Percentiles rank a stretch among this genome's conserved stretches.
Evolutionary conservation across 2,888 invertebrate genomes (phyloP).

Genomic region (Orthonychiurus folsomi): DNA sequence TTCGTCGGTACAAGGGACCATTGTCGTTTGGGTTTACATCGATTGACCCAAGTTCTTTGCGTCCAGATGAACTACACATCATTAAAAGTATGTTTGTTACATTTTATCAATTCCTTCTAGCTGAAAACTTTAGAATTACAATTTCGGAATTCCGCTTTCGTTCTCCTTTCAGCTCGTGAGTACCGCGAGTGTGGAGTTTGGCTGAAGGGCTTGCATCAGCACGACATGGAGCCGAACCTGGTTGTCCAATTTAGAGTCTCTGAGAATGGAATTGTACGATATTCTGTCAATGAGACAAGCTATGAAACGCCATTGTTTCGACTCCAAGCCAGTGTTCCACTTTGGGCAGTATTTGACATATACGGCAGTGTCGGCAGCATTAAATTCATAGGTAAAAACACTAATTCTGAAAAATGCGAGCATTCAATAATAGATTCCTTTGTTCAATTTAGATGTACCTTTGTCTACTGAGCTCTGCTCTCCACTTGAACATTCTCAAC

Average conservation of each 20-base stretch:
- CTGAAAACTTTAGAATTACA: no score
- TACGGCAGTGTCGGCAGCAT: background rate
- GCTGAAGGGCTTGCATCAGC: background rate
- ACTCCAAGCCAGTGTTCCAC: background rate
- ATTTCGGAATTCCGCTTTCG: no score
- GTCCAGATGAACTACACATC: slow-evolving; percentile 10
- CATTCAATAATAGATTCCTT: background rate
- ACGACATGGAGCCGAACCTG: background rate
- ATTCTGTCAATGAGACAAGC: background rate
- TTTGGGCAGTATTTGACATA: slow-evolving; percentile 1
- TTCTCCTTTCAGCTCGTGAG: no score
- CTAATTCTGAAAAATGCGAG: background rate
- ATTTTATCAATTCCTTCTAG: no score
- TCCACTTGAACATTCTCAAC: no score
- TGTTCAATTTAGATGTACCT: background rate
- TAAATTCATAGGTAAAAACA: background rate
- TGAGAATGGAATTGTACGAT: background rate
- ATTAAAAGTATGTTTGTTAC: no score
- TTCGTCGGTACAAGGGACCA: slow-evolving; percentile 16
- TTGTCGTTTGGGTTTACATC: slow-evolving; percentile 28
- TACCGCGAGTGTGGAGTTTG: no score
- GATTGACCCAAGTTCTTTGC: slow-evolving; percentile 19
- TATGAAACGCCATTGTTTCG: background rate
- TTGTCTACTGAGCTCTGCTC: no score
- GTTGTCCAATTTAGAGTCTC: background rate